Percentiles rank a stretch among this genome's conserved stretches.
Conservation (phyloP, 2,113 vertebrate genomes). For the Electrona antarctica region DNA sequence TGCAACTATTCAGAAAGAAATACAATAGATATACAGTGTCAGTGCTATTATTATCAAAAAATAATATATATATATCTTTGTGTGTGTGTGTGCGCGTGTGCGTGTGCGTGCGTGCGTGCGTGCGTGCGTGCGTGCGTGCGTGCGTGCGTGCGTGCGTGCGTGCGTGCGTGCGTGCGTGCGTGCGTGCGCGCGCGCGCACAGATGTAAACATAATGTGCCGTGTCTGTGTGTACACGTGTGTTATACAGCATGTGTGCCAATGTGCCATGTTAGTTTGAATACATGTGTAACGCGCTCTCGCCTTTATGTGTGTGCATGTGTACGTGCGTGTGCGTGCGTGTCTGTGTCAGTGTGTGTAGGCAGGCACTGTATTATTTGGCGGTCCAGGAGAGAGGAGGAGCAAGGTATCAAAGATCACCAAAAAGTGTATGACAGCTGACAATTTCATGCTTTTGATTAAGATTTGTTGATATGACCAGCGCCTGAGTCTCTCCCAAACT, state of each 20-base stretch:
- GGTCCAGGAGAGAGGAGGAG: slow-evolving; percentile 62
- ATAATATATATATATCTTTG: slow-evolving; percentile 3
- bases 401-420: slow-evolving; percentile 77
- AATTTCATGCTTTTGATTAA: slow-evolving; percentile 84
- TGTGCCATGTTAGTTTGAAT: background rate
- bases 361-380: slow-evolving; percentile 61
- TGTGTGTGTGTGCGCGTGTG: background rate
- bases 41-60: background rate
- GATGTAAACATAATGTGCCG: background rate
- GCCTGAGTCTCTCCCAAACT: slow-evolving; percentile 77
- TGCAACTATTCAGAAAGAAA: background rate
- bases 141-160: slow-evolving; percentile 6
- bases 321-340: slow-evolving; percentile 13
- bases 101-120: background rate
- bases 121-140: slow-evolving; percentile 19
- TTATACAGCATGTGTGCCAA: background rate
- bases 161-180: slow-evolving; percentile 8
- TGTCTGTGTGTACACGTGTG: slow-evolving; percentile 2
- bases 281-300: too few relatives aligned
- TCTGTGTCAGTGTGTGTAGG: slow-evolving; percentile 21
- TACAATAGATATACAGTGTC: background rate
- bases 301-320: background rate
- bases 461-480: slow-evolving; percentile 82
- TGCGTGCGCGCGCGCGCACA: background rate
- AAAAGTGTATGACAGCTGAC: slow-evolving; percentile 83